A percentile compares a stretch with the other conserved stretches of the same genome.
Conservation (phyloP, 2,113 vertebrate species). For the Arothron firmamentum region DNA sequence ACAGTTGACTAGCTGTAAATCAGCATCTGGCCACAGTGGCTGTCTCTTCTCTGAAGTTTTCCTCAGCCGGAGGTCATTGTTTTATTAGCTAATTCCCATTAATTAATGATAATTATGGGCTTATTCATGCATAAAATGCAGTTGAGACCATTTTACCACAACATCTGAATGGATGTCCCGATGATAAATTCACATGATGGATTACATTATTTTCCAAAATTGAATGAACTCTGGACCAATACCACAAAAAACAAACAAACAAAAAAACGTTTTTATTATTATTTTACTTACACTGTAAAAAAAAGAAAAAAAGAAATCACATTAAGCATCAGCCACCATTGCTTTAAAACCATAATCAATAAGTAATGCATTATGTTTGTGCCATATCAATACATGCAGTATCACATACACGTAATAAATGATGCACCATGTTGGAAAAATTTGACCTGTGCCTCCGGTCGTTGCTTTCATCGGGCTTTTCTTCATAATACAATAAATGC, state of each 20-base stretch:
- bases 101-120: too few relatives aligned
- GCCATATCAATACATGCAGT: slow-evolving; percentile 23
- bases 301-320: slow-evolving; percentile 4
- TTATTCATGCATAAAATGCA: too few relatives aligned
- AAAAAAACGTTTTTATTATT: slow-evolving; percentile 37
- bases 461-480: slow-evolving; percentile 8
- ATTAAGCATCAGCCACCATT: slow-evolving; percentile 24
- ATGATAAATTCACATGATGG: too few relatives aligned
- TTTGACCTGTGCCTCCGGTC: slow-evolving; percentile 2
- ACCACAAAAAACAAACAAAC: slow-evolving; percentile 5
- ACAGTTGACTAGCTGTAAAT: slow-evolving; percentile 53
- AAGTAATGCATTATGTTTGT: slow-evolving; percentile 22
- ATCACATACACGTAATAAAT: slow-evolving; percentile 13
- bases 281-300: slow-evolving; percentile 40
- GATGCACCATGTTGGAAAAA: not conserved
- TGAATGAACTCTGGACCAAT: slow-evolving; percentile 11
- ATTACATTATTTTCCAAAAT: not conserved
- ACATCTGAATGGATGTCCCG: too few relatives aligned
- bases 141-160: too few relatives aligned
- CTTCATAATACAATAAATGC: slow-evolving; percentile 20
- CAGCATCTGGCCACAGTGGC: slow-evolving; percentile 21
- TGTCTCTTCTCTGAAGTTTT: slow-evolving; percentile 2
- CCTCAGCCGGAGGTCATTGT: too few relatives aligned
- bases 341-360: slow-evolving; percentile 29
- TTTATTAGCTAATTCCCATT: too few relatives aligned